Percentiles rank a stretch among this genome's conserved stretches.
These are phyloP conservation scores for Drosophila tropicalis DNA, from an alignment of 1,140 invertebrate species.

Conservation along the genomic window DNA sequence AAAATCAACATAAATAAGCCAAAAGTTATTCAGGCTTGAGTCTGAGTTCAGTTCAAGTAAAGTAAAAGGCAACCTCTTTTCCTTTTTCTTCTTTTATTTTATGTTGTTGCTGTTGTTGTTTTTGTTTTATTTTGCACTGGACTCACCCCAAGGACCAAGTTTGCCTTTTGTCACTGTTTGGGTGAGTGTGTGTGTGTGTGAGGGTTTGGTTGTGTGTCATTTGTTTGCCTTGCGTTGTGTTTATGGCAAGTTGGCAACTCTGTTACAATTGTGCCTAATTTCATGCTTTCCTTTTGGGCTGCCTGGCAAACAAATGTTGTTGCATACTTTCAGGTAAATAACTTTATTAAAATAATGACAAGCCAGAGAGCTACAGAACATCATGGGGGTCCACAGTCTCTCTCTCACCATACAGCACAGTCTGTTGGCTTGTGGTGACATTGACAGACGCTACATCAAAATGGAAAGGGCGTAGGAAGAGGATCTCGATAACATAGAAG, in stretches of 20 bases:
- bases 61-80: conserved; percentile 22
- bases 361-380: conserved; percentile 33
- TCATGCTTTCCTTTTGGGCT: conserved; percentile 63
- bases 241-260: conserved; percentile 78
- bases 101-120: conserved; percentile 2
- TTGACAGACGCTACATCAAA: conserved; percentile 17
- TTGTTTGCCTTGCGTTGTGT: conserved; percentile 52
- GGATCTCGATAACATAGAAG: too few species aligned
- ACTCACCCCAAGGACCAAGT: conserved; percentile 66
- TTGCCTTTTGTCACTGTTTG: conserved; percentile 52
- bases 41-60: conserved; percentile 13
- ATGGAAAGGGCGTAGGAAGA: background rate
- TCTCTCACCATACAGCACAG: conserved; percentile 2
- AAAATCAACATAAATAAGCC: conserved; percentile 80
- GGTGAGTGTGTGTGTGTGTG: conserved; percentile 23
- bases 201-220: conserved; percentile 39
- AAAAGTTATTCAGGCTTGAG: conserved; percentile 57
- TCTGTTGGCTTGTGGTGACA: conserved; percentile 35
- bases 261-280: conserved; percentile 81
- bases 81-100: background rate
- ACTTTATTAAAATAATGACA: conserved; percentile 82
- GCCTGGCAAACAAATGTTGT: conserved; percentile 77
- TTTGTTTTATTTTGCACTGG: conserved; percentile 22
- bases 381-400: conserved; percentile 16
- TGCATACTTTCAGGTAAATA: conserved; percentile 81